These are phyloP conservation scores for Centrocercus urophasianus DNA, from an alignment of 2,113 vertebrate species.

Conservation along the genomic window DNA sequence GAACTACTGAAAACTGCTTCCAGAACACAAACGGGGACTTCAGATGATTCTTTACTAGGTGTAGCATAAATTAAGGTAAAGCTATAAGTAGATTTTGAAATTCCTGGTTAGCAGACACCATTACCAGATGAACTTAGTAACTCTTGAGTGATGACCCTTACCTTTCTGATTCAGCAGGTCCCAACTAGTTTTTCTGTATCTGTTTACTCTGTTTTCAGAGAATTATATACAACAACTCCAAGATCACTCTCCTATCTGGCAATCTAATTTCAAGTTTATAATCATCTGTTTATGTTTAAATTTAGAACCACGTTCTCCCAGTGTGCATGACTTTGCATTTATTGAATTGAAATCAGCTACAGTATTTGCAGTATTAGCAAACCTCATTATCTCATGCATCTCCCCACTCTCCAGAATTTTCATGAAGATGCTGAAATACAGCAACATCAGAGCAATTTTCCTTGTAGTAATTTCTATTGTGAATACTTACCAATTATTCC, in stretches of 20 bases:
- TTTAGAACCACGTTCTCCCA: not conserved
- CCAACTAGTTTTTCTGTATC: not conserved
- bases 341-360: constrained; percentile 11
- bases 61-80: not conserved
- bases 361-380: not conserved
- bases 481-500: not conserved
- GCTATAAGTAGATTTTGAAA: not conserved
- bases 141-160: not conserved
- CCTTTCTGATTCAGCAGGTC: not conserved
- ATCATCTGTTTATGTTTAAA: not conserved
- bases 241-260: not conserved
- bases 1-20: not conserved
- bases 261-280: constrained; percentile 20
- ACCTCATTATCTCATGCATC: not conserved
- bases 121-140: not conserved
- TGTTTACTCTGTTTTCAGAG: not conserved
- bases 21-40: not conserved
- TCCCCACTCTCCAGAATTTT: constrained; percentile 1
- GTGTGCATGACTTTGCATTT: constrained; percentile 1
- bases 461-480: not conserved
- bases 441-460: not conserved
- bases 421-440: not conserved
- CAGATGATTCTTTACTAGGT: not conserved
- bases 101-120: not conserved
- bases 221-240: not conserved